These are phyloP conservation scores for Gymnocypris eckloni DNA, from an alignment of 2,797 vertebrate species.

Conservation along the genomic window DNA sequence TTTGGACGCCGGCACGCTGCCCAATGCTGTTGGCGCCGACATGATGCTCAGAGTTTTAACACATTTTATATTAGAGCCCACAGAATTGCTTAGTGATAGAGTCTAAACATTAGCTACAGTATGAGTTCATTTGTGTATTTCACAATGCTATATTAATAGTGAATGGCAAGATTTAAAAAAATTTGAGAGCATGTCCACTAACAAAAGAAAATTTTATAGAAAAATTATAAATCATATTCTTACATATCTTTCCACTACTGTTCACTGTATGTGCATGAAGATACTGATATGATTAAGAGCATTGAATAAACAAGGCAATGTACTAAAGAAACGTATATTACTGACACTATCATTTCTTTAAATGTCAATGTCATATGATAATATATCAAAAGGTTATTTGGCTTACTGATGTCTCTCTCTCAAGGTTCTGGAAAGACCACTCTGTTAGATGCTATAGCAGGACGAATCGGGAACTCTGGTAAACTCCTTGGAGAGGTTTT, in stretches of 20 bases:
- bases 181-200: not conserved
- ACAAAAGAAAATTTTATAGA: not conserved
- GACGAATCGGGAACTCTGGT: conserved; percentile 81
- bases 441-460: conserved; percentile 89
- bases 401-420: not conserved
- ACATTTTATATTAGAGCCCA: not conserved
- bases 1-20: too few species aligned
- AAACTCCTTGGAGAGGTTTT: conserved; percentile 85
- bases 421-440: conserved; percentile 96
- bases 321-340: not conserved
- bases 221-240: not conserved
- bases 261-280: not conserved
- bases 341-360: not conserved
- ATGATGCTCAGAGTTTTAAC: not conserved
- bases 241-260: not conserved
- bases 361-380: not conserved
- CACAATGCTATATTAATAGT: not conserved
- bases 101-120: not conserved
- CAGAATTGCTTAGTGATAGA: not conserved
- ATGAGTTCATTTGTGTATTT: not conserved
- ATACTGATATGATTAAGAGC: not conserved
- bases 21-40: too few species aligned
- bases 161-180: too few species aligned
- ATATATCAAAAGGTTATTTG: not conserved
- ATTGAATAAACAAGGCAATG: not conserved